Conservation (phyloP, 1,140 invertebrate genomes). For the Melipona quadrifasciata region DNA sequence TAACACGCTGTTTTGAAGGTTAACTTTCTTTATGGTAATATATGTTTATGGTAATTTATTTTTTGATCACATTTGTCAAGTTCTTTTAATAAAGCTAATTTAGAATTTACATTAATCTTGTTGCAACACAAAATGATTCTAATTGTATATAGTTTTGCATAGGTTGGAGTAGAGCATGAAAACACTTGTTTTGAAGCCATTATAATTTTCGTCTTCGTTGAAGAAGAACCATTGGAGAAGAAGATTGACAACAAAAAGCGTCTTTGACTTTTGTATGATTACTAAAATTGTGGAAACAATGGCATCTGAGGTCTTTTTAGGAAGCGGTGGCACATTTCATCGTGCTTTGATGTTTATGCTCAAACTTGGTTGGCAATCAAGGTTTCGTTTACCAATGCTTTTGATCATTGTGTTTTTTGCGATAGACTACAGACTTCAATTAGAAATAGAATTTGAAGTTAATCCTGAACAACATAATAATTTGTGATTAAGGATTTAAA, state of each 20-base stretch:
- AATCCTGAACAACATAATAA: slow-evolving; percentile 46
- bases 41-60: not conserved
- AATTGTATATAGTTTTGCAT: not conserved
- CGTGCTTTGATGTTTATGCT: slow-evolving; percentile 82
- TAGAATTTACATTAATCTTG: not conserved
- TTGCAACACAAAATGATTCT: not conserved
- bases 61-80: not conserved
- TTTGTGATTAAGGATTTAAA: slow-evolving; percentile 39
- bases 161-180: not conserved
- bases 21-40: not conserved
- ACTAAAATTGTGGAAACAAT: slow-evolving; percentile 59
- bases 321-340: slow-evolving; percentile 74
- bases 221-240: too few relatives aligned
- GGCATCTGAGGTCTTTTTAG: slow-evolving; percentile 69
- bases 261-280: not conserved
- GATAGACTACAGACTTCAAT: slow-evolving; percentile 82
- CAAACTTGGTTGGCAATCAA: slow-evolving; percentile 83
- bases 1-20: too few relatives aligned
- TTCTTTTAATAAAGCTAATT: not conserved
- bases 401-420: slow-evolving; percentile 83
- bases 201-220: not conserved
- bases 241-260: not conserved
- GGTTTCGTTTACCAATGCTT: slow-evolving; percentile 83
- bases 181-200: not conserved
- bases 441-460: slow-evolving; percentile 79